Evolutionary conservation across 2,888 invertebrate species (phyloP), one percentile per base, ranked within the genome.

Genomic region (Coelopa pilipes): DNA sequence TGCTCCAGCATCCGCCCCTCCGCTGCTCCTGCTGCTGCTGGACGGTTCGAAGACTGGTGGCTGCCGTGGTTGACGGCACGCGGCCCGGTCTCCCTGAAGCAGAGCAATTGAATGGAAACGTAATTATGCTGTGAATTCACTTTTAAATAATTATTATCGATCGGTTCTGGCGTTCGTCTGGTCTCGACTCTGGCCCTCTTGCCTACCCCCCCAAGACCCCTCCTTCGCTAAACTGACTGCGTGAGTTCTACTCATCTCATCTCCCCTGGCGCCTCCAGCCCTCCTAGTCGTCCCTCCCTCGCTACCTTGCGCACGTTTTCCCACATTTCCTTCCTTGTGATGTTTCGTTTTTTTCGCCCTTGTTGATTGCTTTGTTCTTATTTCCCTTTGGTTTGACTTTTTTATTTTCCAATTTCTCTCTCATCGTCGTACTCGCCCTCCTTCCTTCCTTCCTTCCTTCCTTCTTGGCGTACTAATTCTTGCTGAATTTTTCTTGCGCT

Each of bases 81-180:
- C 62, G 34, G 15, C 21, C 60, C 34, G 15, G 24, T 60, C 57
- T 57, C 80, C 77, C 70, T 78, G 81, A 81, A 77, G 81, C 80
- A 80, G 81, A 80, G 81, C 81, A 82, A 82, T 82, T 82, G 82
- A 82, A 80, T 81, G 79, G 81, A 81, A 81, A 80, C 80, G 80
- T 81, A 83, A 83, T 83, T 83, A 83, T 82, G 78, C 77, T 81
- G 82, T 79, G 82, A 83, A 83, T 79, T 80, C 80, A 77, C 78
- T 81, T 78, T 80, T 77, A 77, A 80, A 80, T 84, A 84, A 82
- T 82, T 83, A 84, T 84, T 82, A 84, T 82, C 84, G 82, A 83
- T 83, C 81, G 46, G n/a, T 47, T 47, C 24, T 17, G 34, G 34
- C 34, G 2, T 7, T 34, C 34, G 34, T 34, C 34, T 34, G 2